Conservation (phyloP, 2,113 vertebrate species). For the Zapornia atra region DNA sequence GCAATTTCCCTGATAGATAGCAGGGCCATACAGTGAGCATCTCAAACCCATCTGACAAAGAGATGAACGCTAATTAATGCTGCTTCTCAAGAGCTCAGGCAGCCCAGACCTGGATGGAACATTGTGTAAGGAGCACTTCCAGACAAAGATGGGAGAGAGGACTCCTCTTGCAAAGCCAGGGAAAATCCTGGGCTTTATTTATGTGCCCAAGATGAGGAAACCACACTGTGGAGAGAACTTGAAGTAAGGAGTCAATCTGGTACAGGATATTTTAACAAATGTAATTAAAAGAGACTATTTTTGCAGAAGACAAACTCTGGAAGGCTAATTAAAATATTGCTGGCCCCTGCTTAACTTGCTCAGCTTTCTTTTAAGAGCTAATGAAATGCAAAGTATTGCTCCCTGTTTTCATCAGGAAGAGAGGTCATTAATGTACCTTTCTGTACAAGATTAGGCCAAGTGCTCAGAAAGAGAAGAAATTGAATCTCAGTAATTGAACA, state of each 20-base stretch:
- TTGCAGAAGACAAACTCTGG: slow-evolving; percentile 60
- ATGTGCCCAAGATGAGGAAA: not conserved
- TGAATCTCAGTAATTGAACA: slow-evolving; percentile 35
- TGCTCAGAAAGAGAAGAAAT: slow-evolving; percentile 32
- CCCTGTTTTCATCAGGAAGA: not conserved
- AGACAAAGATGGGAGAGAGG: not conserved
- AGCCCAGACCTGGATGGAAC: not conserved
- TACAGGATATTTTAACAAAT: slow-evolving; percentile 34
- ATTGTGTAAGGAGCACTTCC: not conserved
- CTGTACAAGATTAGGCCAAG: slow-evolving; percentile 40
- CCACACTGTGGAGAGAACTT: not conserved
- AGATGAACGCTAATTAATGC: not conserved
- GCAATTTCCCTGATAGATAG: not conserved
- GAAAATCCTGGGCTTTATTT: not conserved
- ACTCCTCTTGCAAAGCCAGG: not conserved
- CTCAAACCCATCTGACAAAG: not conserved
- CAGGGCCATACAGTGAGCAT: not conserved
- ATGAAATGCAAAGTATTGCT: slow-evolving; percentile 55
- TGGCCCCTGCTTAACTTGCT: slow-evolving; percentile 65
- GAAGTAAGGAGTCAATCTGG: not conserved
- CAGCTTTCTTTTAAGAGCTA: slow-evolving; percentile 38
- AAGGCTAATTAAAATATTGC: slow-evolving; percentile 76
- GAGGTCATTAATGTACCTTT: slow-evolving; percentile 29
- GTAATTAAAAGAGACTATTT: slow-evolving; percentile 69
- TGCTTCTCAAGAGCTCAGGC: not conserved